Base-by-base conservation (phyloP, 1,140 invertebrate genomes). In the Diachasma alloeum region DNA sequence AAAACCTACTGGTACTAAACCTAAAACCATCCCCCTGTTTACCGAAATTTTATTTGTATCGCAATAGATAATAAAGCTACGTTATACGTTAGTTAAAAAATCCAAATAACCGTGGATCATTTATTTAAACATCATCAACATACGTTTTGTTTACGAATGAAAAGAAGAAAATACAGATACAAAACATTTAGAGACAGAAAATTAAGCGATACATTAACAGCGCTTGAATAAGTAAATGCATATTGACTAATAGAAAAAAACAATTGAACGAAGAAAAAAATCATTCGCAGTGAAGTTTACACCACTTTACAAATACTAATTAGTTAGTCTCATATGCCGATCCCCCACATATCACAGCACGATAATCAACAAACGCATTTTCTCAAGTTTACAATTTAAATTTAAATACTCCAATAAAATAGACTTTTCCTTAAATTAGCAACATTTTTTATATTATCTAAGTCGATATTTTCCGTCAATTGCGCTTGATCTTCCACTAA, bases 1-100 rank as follows among this genome's bases (percentile, higher is more conserved):
- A 93, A 94, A 87, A 93, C 93, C 11, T 98, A 94, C 88, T 98
- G 97, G 97, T 99, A 99, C 91, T 98, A 92, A 75, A 53, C 17
- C 48, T 19, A 17, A 53, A 42, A 42, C 3, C 2, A 31, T 31
- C n/a, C 44, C 44, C 13, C 56, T 26, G 11, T 8, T 53, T 9
- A 71, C 31, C 13, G 53, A 39, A 56, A 26, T 63, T 63, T 5
- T 31, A 26, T 71, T 76, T 75, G 66, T 72, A 59, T 72, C 10
- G 56, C 66, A 68, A 76, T 36, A 74, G 59, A 78, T 76, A 78
- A 76, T 74, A 66, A 46, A 48, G 31, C 42, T 8, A 76, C 17
- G 53, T 39, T 67, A 66, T 44, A 46, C 11, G n/a, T 63, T 4
- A 63, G 24, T 63, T 63, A 11, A 31, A 63, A 63, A 63, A 26